Evolutionary conservation across 2,113 vertebrate genomes (phyloP).

Genomic region (Phyllostomus discolor): DNA sequence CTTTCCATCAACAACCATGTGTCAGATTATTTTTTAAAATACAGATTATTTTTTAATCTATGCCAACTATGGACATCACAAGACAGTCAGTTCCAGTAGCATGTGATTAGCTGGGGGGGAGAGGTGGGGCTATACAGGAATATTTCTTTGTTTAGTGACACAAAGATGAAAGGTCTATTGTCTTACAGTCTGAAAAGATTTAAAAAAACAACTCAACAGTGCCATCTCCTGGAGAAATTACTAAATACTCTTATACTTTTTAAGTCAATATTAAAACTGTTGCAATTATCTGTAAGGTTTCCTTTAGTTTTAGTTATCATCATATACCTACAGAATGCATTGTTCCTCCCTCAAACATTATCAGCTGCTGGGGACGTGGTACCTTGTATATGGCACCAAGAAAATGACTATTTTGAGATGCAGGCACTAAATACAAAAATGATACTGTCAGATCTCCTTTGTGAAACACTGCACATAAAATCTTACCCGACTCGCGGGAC

Average conservation of each 20-base stretch:
- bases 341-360: neutral
- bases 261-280: neutral
- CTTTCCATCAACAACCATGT: conserved; percentile 3
- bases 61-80: conserved; percentile 62
- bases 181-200: neutral
- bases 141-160: conserved; percentile 69
- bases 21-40: conserved; percentile 23
- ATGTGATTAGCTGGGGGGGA: conserved; percentile 56
- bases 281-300: neutral
- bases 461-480: neutral
- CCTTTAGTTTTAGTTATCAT: conserved; percentile 4
- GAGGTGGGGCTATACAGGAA: conserved; percentile 51
- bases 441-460: neutral
- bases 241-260: conserved; percentile 4
- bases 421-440: neutral
- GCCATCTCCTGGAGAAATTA: conserved; percentile 30
- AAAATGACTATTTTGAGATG: neutral
- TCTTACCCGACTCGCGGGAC: neutral
- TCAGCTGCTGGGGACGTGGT: neutral
- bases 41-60: conserved; percentile 40
- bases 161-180: conserved; percentile 75
- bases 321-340: neutral
- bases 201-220: conserved; percentile 37
- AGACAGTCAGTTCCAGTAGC: conserved; percentile 68
- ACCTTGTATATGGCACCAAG: neutral